Evolutionary conservation across 2,797 vertebrate genomes (phyloP), one percentile per base, ranked within the genome.

Genomic region (Callimico goeldii): DNA sequence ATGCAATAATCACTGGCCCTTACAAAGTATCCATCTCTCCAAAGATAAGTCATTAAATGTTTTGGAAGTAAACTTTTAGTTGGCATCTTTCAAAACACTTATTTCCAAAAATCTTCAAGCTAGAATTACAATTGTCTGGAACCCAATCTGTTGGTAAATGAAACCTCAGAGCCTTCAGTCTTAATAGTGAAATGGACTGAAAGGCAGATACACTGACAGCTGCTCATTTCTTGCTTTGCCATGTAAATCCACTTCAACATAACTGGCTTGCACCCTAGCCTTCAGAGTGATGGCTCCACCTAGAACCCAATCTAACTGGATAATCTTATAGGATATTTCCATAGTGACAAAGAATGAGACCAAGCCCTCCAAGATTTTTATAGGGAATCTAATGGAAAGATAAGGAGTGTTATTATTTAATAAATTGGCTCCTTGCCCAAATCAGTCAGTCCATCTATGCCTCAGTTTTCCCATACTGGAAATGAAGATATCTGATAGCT

Each of bases 51-150:
- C 84, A 79, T 88, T 96, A 97, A 76, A 57, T 72, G 43, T 88
- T 98, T 98, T 73, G n/a, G 75, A 92, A 96, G 83, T 67, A 72
- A 97, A 43, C 70, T 64, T 97, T 91, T 92, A 61, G 17, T 79
- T 94, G 92, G 64, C 90, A 96, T 89, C 52, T 95, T 97, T 90
- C 91, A 95, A 96, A 98, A 98, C 96, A 24, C 4, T 64, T 93
- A 95, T n/a, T 97, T 98, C 93, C 76, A 95, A 85, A 97, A 97
- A 87, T 57, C 88, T 90, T 93, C 7, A 2, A 96, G 89, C 97
- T 97, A 98, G 96, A 98, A 98, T 97, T 98, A 96, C 98, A 98
- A 98, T 98, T 99, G 98, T 97, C 98, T 94, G 90, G 84, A 96
- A 97, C 90, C 58, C 93, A 93, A 82, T 97, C 94, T 97, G 96